Conservation (phyloP, 2,797 vertebrate genomes). For the Spinibarbus caldwelli region DNA sequence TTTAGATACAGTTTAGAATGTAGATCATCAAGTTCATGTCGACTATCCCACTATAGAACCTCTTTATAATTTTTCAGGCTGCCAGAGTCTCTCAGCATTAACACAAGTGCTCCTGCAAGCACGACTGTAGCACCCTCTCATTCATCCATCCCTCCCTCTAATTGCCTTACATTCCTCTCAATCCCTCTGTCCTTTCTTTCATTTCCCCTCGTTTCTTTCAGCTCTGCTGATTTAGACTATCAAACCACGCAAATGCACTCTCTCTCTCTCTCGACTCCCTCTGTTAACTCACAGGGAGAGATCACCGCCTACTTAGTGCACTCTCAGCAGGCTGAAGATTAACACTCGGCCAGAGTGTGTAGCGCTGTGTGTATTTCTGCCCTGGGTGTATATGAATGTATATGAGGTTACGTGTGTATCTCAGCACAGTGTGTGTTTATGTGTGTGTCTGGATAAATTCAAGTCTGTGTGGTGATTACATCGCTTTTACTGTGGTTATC, state of each 20-base stretch:
- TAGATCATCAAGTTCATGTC: background rate
- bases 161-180: slow-evolving; percentile 40
- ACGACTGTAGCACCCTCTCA: slow-evolving; percentile 16
- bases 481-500: slow-evolving; percentile 26
- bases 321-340: slow-evolving; percentile 79
- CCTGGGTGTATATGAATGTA: background rate
- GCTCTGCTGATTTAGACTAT: slow-evolving; percentile 36
- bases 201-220: slow-evolving; percentile 27
- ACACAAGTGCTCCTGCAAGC: slow-evolving; percentile 18
- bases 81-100: slow-evolving; percentile 27
- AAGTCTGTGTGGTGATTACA: slow-evolving; percentile 34
- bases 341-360: slow-evolving; percentile 68
- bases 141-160: slow-evolving; percentile 32
- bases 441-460: background rate
- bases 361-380: slow-evolving; percentile 45
- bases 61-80: slow-evolving; percentile 24
- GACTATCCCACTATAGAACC: slow-evolving; percentile 14
- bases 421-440: background rate
- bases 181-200: slow-evolving; percentile 34
- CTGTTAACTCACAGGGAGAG: slow-evolving; percentile 59
- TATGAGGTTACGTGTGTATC: slow-evolving; percentile 3
- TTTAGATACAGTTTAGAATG: background rate
- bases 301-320: slow-evolving; percentile 74
- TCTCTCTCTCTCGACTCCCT: slow-evolving; percentile 56
- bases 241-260: slow-evolving; percentile 22